These are phyloP conservation scores for Pyrocephalus nanus DNA, from an alignment of 2,797 vertebrate genomes.

Conservation along the genomic window DNA sequence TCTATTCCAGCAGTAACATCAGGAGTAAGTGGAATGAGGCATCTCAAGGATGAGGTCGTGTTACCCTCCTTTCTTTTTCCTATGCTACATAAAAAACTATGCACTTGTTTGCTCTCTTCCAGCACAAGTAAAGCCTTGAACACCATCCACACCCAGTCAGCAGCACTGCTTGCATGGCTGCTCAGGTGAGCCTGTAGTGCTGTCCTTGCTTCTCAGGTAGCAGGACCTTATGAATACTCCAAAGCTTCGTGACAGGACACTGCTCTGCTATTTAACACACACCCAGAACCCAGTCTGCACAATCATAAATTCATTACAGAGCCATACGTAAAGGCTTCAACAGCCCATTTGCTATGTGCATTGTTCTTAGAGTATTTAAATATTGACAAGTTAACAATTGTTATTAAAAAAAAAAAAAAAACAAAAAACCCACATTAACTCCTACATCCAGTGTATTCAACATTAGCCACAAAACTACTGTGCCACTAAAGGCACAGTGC, in stretches of 20 bases:
- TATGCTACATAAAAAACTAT: background rate
- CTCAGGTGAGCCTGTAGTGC: background rate
- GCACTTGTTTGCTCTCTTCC: background rate
- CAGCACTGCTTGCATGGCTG: background rate
- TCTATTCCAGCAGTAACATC: background rate
- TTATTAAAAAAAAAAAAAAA: background rate
- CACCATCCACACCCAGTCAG: background rate
- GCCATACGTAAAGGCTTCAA: background rate
- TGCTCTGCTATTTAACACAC: background rate
- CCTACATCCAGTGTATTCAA: background rate
- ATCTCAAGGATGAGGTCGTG: background rate
- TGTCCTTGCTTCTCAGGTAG: background rate
- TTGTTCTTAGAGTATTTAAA: background rate
- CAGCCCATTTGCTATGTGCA: background rate
- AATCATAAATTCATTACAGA: background rate
- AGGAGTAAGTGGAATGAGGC: background rate
- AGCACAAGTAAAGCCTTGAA: background rate
- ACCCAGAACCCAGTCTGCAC: background rate
- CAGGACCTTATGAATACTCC: background rate
- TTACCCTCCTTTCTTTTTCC: background rate
- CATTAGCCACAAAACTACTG: background rate
- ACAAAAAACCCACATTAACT: background rate
- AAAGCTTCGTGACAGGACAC: background rate
- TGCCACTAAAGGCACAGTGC: background rate
- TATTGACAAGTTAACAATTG: background rate